These are phyloP conservation scores for Hybognathus amarus DNA, from an alignment of 2,797 vertebrate genomes.

Conservation along the genomic window DNA sequence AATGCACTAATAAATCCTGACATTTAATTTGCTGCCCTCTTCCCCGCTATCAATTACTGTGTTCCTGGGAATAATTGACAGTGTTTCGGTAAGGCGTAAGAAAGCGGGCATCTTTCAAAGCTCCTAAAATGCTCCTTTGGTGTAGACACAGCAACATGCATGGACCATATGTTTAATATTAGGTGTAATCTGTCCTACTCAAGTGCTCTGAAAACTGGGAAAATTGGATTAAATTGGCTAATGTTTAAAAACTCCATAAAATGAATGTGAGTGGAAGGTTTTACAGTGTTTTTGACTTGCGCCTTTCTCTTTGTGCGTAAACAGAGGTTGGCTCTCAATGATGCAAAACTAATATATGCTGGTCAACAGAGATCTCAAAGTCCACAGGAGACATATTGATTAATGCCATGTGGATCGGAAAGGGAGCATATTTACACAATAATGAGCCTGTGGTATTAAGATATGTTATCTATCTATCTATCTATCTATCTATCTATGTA, in stretches of 20 bases:
- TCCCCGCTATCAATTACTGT: constrained; percentile 80
- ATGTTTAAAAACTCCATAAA: constrained; percentile 87
- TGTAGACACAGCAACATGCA: constrained; percentile 73
- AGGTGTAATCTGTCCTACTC: constrained; percentile 84
- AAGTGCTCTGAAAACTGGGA: constrained; percentile 81
- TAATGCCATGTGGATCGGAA: constrained; percentile 66
- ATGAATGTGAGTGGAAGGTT: constrained; percentile 83
- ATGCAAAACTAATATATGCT: constrained; percentile 67
- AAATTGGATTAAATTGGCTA: constrained; percentile 88
- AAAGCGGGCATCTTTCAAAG: constrained; percentile 70
- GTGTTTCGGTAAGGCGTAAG: constrained; percentile 66
- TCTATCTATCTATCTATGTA: neutral
- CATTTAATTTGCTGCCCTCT: constrained; percentile 82
- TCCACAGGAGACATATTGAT: constrained; percentile 74
- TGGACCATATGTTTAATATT: constrained; percentile 87
- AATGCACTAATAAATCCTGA: constrained; percentile 81
- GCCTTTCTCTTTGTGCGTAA: constrained; percentile 73
- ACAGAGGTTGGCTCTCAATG: constrained; percentile 76
- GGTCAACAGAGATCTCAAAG: constrained; percentile 77
- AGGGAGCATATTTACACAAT: constrained; percentile 40
- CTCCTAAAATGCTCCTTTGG: constrained; percentile 66
- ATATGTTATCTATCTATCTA: neutral
- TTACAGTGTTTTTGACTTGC: constrained; percentile 73
- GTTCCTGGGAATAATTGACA: constrained; percentile 77
- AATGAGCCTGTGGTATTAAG: constrained; percentile 1